Evolutionary conservation across 2,797 vertebrate genomes (phyloP), one percentile per base, ranked within the genome.

Genomic region (Silurus lanzhouensis): DNA sequence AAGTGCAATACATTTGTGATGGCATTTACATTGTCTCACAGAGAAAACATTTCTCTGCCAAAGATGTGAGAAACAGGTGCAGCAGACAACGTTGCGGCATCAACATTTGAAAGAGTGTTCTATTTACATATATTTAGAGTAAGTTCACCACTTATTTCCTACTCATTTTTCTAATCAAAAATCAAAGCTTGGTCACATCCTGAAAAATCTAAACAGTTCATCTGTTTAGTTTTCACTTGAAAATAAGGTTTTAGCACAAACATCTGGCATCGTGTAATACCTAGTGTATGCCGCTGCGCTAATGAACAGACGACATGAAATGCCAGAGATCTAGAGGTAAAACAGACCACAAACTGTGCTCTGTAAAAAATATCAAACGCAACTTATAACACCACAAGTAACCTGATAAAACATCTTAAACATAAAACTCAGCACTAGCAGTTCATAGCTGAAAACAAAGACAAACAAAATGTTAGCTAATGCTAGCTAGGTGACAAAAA

Each of bases 1-100:
- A 67, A 76, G 68, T 66, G 74, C 86, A 80, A 80, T 5, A 64
- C 78, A 80, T 52, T 19, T 80, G 9, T 80, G 61, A 80, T 64
- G 38, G 9, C 57, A 78, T 22, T 57, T 61, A 22, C 19, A 46
- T 14, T 48, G 15, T n/a, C 60, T 13, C 8, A 48, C 38, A 38
- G 55, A 38, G 17, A 38, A 22, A 58, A 15, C 55, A 19, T 57
- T 76, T 57, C 63, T 44, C 58, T 63, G 31, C 31, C 44, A 46
- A 22, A 1, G 31, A 79, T 25, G 61, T 64, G 19, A 46, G 27
- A 60, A 15, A 55, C 52, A 58, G 15, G 25, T 20, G 8, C 19
- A 31, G 25, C 27, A 61, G 20, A 64, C 15, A 61, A 79, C 19
- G 7, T 3, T 52, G 22, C 14, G 48, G 72, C 6, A 25, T 75